These are phyloP conservation scores for Achatina immaculata DNA, from an alignment of 1,140 invertebrate species.

Conservation along the genomic window DNA sequence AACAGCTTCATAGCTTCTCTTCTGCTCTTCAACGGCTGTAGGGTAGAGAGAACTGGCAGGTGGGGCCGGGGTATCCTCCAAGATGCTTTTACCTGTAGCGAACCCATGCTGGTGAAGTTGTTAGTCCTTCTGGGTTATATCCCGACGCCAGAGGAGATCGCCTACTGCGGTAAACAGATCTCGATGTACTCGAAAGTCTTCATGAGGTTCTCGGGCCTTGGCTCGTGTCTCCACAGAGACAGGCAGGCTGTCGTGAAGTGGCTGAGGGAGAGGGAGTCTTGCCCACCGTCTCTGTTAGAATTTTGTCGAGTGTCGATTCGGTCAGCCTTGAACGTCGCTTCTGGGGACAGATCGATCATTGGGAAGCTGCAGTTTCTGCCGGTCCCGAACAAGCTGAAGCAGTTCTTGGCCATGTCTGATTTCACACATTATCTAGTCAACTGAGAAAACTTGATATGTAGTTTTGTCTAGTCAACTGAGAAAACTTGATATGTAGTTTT, in stretches of 20 bases:
- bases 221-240: conserved; percentile 28
- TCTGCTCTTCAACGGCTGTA: conserved; percentile 61
- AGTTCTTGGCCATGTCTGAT: conserved; percentile 56
- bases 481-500: too few relatives aligned
- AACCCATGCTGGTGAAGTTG: conserved; percentile 57
- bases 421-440: conserved; percentile 31
- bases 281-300: conserved; percentile 45
- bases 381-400: conserved; percentile 50
- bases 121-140: conserved; percentile 59
- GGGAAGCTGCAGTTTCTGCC: conserved; percentile 51
- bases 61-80: conserved; percentile 60
- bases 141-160: conserved; percentile 58
- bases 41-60: conserved; percentile 40
- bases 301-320: conserved; percentile 54
- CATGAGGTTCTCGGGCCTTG: conserved; percentile 38
- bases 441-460: too few relatives aligned
- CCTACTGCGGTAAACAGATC: conserved; percentile 56
- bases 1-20: conserved; percentile 60
- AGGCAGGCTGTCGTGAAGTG: conserved; percentile 35
- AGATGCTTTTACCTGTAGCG: conserved; percentile 63
- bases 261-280: conserved; percentile 3
- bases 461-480: too few relatives aligned
- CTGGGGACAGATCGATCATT: conserved; percentile 56
- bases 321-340: conserved; percentile 49
- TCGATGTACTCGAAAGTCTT: conserved; percentile 62